Evolutionary conservation across 2,888 invertebrate genomes (phyloP), one percentile per base, ranked within the genome.

Genomic region (Stenotaenia linearis): DNA sequence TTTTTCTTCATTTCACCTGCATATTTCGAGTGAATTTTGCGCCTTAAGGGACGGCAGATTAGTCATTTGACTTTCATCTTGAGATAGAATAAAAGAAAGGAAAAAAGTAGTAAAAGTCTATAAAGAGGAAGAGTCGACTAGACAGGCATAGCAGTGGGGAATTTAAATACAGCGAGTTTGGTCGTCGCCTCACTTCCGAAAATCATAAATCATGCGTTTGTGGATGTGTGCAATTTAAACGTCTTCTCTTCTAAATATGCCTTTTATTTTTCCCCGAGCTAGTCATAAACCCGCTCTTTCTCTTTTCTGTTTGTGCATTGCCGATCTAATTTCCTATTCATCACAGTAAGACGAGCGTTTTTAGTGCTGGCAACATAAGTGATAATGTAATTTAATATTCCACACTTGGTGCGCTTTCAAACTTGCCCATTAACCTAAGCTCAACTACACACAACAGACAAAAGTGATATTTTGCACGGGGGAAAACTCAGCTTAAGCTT

Each of bases 261-360:
- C 28, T 69, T 28, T 69, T 69, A 69, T 69, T 69, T 69, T 69
- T 69, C 69, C 69, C 69, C 69, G 25, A 69, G 69, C 69, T 69
- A 69, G 69, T 69, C 69, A 28, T 69, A 69, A 69, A 69, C 69
- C 25, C 28, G 25, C 69, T 45, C 18, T 69, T 21, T 56, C 28
- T 69, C 28, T 28, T 69, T 28, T 69, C 69, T 69, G 69, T 69
- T 69, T 69, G 69, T 69, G 69, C 69, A 69, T 69, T 69, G 69
- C 69, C 69, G 69, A 69, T 69, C 69, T 69, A 69, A 69, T 69
- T 69, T 69, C 69, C 69, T 69, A 69, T 69, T 69, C 69, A 69
- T 69, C 69, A 69, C 69, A 69, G 69, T 25, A 28, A 69, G 69
- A 69, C 69, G 69, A 69, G 69, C 69, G 69, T 69, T 69, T 69